These are phyloP conservation scores for Typhlomys cinereus DNA, from an alignment of 2,113 vertebrate genomes.

Conservation along the genomic window DNA sequence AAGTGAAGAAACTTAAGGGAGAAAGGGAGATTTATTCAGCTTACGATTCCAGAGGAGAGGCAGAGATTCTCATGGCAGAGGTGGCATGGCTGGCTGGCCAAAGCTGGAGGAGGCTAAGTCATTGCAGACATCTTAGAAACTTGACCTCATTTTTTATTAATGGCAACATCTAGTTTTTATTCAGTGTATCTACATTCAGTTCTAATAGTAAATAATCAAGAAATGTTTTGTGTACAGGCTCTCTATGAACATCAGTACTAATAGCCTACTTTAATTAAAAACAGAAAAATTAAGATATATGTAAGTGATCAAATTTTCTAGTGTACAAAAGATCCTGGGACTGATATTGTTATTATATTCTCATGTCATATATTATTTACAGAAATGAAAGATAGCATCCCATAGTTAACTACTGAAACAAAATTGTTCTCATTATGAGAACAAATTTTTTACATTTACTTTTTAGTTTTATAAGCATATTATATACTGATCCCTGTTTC, in stretches of 20 bases:
- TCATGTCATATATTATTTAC: not conserved
- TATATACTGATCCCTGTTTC: no score
- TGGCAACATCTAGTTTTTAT: not conserved
- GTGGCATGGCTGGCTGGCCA: no score
- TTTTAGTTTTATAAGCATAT: no score
- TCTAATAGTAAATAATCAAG: not conserved
- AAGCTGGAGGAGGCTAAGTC: no score
- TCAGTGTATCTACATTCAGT: not conserved
- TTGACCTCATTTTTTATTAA: constrained; percentile 14
- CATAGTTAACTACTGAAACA: constrained; percentile 17
- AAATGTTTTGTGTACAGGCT: constrained; percentile 24
- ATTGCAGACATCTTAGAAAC: no score
- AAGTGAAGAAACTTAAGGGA: no score
- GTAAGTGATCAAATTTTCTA: constrained; percentile 36
- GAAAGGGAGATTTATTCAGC: no score
- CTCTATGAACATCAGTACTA: not conserved
- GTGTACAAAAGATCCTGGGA: not conserved
- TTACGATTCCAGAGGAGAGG: no score
- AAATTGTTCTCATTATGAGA: constrained; percentile 34
- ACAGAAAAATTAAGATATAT: constrained; percentile 40
- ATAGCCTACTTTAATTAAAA: constrained; percentile 4
- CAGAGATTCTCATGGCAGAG: no score
- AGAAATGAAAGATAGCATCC: constrained; percentile 32
- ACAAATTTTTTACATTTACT: no score
- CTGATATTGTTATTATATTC: not conserved